A percentile compares a stretch with the other conserved stretches of the same genome.
phyloP scores from a whole-genome alignment of 2,797 vertebrate species.

The Cuniculus paca region DNA sequence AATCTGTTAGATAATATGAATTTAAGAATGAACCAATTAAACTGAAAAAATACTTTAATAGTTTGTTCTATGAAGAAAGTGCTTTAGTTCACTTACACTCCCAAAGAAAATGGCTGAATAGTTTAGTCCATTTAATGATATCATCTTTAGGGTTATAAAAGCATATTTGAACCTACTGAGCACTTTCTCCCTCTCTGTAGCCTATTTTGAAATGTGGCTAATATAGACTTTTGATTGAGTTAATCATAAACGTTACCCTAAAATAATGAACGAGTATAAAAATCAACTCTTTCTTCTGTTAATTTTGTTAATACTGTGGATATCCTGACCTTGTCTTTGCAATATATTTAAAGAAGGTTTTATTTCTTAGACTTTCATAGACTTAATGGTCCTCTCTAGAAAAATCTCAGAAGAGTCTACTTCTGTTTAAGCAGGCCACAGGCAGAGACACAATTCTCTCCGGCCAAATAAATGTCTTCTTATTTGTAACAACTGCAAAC shows the following conservation, averaged over 20 bases:
- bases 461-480: background rate
- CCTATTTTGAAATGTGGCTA: background rate
- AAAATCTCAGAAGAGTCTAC: background rate
- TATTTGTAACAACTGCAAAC: background rate
- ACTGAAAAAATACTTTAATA: background rate
- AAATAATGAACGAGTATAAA: background rate
- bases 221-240: background rate
- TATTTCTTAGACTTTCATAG: background rate
- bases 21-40: slow-evolving; percentile 27
- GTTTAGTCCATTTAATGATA: background rate
- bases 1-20: slow-evolving; percentile 49
- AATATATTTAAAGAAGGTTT: slow-evolving; percentile 9
- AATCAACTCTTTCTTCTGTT: background rate
- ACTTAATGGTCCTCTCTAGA: background rate
- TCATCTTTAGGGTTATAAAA: slow-evolving; percentile 38
- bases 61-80: slow-evolving; percentile 56
- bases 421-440: background rate
- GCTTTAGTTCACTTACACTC: slow-evolving; percentile 2
- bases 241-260: slow-evolving; percentile 1
- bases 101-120: background rate
- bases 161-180: background rate
- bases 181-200: background rate
- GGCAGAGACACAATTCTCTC: background rate
- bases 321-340: background rate
- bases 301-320: background rate